Evolutionary conservation across 2,113 vertebrate genomes (phyloP).

Genomic region (Dipodomys ordii): DNA sequence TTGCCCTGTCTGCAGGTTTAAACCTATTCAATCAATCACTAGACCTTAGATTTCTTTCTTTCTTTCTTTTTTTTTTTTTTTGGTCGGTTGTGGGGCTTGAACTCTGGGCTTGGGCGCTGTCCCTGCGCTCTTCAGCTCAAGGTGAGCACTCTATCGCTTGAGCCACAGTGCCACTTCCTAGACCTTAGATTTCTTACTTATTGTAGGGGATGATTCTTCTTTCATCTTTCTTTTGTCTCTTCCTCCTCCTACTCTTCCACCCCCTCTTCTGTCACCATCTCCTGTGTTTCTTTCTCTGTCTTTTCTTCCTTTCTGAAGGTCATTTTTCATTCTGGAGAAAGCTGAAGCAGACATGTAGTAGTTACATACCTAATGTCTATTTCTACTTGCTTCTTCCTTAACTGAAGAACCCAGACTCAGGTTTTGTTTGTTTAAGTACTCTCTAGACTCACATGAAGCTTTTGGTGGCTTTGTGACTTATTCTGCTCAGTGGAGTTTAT

Average conservation of each 20-base stretch:
- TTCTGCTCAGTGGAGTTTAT: background rate
- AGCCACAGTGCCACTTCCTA: background rate
- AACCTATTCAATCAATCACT: background rate
- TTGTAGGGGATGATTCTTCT: background rate
- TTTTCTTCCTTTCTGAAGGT: background rate
- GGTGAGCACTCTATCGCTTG: no score
- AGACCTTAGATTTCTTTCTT: background rate
- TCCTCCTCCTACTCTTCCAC: no score
- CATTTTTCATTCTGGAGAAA: conserved; percentile 35
- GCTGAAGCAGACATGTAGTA: background rate
- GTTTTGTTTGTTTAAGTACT: conserved; percentile 50
- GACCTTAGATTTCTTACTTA: background rate
- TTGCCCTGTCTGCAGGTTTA: background rate
- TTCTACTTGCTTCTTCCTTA: background rate
- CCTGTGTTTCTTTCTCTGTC: background rate
- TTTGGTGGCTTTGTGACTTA: background rate
- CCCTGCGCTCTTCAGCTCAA: no score
- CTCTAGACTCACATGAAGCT: background rate
- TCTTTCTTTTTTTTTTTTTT: background rate
- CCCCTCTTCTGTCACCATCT: background rate
- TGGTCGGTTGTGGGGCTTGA: no score
- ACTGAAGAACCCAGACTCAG: background rate
- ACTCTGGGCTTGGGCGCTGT: no score
- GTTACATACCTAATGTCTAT: background rate
- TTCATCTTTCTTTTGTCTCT: no score